Conservation (phyloP, 2,797 vertebrate species). For the Acipenser ruthenus region DNA sequence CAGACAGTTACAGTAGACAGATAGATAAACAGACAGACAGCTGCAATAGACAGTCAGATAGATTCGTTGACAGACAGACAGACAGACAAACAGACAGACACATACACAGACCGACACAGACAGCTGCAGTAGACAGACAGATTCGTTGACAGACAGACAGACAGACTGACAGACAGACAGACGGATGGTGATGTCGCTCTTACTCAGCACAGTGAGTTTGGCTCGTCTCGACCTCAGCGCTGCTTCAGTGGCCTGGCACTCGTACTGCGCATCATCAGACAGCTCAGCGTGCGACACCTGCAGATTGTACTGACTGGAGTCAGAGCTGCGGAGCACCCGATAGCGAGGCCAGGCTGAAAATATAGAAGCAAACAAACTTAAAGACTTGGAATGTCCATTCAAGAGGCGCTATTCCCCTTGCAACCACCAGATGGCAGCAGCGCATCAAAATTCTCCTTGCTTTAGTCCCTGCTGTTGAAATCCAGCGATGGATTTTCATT, state of each 20-base stretch:
- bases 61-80: neutral
- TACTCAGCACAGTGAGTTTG: constrained; percentile 86
- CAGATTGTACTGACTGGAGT: constrained; percentile 86
- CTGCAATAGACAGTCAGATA: neutral
- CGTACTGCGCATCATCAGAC: constrained; percentile 83
- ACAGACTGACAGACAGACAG: neutral
- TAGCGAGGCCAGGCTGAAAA: constrained; percentile 83
- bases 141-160: neutral
- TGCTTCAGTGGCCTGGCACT: constrained; percentile 91
- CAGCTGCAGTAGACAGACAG: neutral
- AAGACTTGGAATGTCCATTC: too few relatives aligned
- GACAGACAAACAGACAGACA: constrained; percentile 5
- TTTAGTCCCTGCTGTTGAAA: too few relatives aligned
- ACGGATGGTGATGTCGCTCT: constrained; percentile 27
- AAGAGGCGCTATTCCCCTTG: too few relatives aligned
- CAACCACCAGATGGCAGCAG: too few relatives aligned
- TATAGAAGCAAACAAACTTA: too few relatives aligned
- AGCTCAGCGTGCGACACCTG: constrained; percentile 80
- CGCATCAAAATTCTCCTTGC: too few relatives aligned
- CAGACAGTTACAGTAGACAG: constrained; percentile 12
- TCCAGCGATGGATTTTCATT: too few relatives aligned
- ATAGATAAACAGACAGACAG: neutral
- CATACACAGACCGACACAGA: neutral
- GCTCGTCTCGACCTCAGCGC: constrained; percentile 83
- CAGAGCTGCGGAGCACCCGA: constrained; percentile 69